Conservation (phyloP, 2,888 invertebrate genomes). For the Mantis religiosa region DNA sequence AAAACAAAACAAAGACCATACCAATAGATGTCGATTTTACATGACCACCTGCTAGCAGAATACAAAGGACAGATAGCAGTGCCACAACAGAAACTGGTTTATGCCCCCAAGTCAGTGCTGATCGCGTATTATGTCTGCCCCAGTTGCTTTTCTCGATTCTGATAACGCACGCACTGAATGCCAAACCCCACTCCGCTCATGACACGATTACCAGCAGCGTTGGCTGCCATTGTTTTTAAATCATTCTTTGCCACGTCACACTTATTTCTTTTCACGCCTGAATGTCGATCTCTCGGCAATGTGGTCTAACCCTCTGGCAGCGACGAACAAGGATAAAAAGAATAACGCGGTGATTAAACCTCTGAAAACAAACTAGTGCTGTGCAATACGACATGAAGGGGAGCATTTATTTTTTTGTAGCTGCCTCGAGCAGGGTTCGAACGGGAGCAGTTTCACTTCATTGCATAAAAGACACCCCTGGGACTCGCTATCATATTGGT, state of each 20-base stretch:
- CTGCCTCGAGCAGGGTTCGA: not conserved
- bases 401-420: not conserved
- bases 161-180: not conserved
- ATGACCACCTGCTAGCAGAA: not conserved
- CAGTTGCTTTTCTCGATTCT: not conserved
- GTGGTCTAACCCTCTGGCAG: not conserved
- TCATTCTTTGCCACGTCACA: not conserved
- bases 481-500: not conserved
- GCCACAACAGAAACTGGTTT: not conserved
- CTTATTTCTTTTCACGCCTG: not conserved
- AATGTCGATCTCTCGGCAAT: not conserved
- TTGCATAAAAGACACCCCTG: not conserved
- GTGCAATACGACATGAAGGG: not conserved
- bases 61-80: not conserved
- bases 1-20: no score
- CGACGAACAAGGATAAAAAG: not conserved
- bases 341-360: not conserved
- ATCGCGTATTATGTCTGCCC: not conserved
- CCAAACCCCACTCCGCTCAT: not conserved
- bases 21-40: not conserved
- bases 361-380: not conserved
- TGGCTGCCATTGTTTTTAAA: not conserved
- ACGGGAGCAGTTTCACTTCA: not conserved
- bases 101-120: not conserved
- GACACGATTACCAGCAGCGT: no score